These are phyloP conservation scores for Channa argus DNA, from an alignment of 2,113 vertebrate genomes.

Conservation along the genomic window DNA sequence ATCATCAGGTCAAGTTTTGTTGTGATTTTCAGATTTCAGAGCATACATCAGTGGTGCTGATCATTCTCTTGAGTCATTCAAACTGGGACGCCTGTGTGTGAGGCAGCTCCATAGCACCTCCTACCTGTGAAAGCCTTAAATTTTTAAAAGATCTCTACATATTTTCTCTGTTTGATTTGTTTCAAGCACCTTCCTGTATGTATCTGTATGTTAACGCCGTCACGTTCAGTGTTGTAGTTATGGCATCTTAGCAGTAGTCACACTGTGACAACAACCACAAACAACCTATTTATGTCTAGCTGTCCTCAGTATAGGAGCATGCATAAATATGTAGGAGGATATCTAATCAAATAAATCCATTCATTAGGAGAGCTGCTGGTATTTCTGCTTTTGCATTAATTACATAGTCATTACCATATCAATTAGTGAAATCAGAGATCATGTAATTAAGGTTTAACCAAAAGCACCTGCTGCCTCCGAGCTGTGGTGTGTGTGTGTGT, in stretches of 20 bases:
- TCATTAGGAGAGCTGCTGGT: constrained; percentile 84
- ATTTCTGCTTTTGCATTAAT: constrained; percentile 88
- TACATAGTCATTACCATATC: constrained; percentile 88
- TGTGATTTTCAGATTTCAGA: constrained; percentile 8
- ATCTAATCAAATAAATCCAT: constrained; percentile 86
- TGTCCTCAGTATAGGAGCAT: constrained; percentile 58
- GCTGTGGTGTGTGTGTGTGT: constrained; percentile 45
- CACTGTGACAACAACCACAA: constrained; percentile 55
- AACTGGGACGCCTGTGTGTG: constrained; percentile 1
- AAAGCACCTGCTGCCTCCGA: constrained; percentile 86
- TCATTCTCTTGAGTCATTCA: constrained; percentile 11
- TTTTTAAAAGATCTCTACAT: no score
- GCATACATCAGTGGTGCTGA: background rate
- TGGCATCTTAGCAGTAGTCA: constrained; percentile 14
- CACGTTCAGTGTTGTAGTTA: background rate
- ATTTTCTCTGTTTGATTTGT: background rate
- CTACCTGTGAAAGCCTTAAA: constrained; percentile 58
- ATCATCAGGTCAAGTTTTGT: background rate
- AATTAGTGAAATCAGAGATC: constrained; percentile 87
- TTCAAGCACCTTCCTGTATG: constrained; percentile 1
- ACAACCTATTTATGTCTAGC: constrained; percentile 49
- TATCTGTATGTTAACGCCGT: constrained; percentile 6
- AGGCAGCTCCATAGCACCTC: constrained; percentile 69
- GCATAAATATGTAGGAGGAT: constrained; percentile 82
- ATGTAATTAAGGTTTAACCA: constrained; percentile 88